These are phyloP conservation scores for Nixonia krombeini DNA, from an alignment of 1,140 invertebrate genomes.

Conservation along the genomic window DNA sequence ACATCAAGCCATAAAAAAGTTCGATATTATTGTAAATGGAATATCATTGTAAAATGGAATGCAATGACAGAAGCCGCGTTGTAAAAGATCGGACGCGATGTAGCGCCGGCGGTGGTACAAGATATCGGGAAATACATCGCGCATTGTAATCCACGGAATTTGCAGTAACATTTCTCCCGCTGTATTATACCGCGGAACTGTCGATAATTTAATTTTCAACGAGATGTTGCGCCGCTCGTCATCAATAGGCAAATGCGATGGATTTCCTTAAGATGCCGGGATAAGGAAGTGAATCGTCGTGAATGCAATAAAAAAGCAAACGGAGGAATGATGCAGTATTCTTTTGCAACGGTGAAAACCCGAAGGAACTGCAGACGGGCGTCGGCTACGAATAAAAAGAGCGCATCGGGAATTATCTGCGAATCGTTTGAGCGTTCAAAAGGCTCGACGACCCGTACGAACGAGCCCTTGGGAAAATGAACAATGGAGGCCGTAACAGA, in stretches of 20 bases:
- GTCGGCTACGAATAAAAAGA: slow-evolving; percentile 48
- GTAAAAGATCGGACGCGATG: no score
- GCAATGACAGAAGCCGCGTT: no score
- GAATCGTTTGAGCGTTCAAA: slow-evolving; percentile 64
- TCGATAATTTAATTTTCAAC: no score
- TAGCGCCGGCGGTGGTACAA: no score
- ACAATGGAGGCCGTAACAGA: slow-evolving; percentile 58
- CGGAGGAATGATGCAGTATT: slow-evolving; percentile 27
- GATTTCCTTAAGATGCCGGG: slow-evolving; percentile 17
- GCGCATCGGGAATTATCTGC: slow-evolving; percentile 63
- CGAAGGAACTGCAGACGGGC: slow-evolving; percentile 31
- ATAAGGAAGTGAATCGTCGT: background rate
- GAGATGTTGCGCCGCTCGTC: no score
- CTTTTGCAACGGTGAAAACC: slow-evolving; percentile 27
- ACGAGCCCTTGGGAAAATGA: slow-evolving; percentile 61
- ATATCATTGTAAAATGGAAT: no score
- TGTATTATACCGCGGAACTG: no score
- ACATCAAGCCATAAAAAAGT: no score
- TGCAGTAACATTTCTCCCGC: no score
- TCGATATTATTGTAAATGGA: no score
- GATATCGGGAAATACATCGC: no score
- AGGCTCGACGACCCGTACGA: slow-evolving; percentile 58
- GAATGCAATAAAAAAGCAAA: slow-evolving; percentile 19
- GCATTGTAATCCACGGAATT: no score
- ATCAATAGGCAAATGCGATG: slow-evolving; percentile 21